Percentiles rank a stretch among this genome's conserved stretches.
Conservation (phyloP, 2,888 invertebrate genomes). For the Heliconius erato region DNA sequence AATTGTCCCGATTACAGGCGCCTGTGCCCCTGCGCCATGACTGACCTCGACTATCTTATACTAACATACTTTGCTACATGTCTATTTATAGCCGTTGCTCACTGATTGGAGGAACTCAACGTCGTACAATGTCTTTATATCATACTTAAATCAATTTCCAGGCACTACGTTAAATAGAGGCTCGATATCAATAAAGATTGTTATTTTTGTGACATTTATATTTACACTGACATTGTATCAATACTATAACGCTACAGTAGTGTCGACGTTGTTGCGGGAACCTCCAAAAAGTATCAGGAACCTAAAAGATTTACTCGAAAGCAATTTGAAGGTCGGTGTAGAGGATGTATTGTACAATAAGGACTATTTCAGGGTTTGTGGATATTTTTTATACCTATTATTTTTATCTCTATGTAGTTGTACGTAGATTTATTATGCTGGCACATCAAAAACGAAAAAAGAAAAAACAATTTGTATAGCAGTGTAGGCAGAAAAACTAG, state of each 20-base stretch:
- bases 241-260: constrained; percentile 89
- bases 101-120: too few relatives aligned
- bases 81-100: too few relatives aligned
- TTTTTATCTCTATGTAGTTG: too few relatives aligned
- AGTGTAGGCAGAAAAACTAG: neutral
- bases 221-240: constrained; percentile 88
- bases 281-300: constrained; percentile 87
- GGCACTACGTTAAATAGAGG: constrained; percentile 75
- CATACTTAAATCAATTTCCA: constrained; percentile 52
- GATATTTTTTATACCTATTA: neutral
- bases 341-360: constrained; percentile 88
- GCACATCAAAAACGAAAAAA: too few relatives aligned
- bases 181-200: constrained; percentile 82
- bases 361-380: constrained; percentile 87
- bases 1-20: too few relatives aligned
- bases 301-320: constrained; percentile 85
- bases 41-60: too few relatives aligned
- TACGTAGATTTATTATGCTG: neutral
- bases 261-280: constrained; percentile 87
- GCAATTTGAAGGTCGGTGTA: constrained; percentile 86
- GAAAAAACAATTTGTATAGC: too few relatives aligned
- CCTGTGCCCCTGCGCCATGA: too few relatives aligned
- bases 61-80: too few relatives aligned
- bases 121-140: too few relatives aligned
- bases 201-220: constrained; percentile 82